Evolutionary conservation across 2,113 vertebrate genomes (phyloP), one percentile per base, ranked within the genome.

Genomic region (Alligator sinensis): DNA sequence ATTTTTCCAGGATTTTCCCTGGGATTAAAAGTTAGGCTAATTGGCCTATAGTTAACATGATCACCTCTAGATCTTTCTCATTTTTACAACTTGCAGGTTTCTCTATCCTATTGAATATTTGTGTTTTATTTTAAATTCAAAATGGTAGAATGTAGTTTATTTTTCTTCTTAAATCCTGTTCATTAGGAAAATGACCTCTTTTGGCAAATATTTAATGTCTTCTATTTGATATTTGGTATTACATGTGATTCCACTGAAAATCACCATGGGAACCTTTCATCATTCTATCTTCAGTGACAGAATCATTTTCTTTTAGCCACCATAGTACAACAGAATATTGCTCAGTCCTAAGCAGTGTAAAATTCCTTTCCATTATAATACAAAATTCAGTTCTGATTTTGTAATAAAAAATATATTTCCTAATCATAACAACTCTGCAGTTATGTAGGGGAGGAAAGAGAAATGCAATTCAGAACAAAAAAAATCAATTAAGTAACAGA

Each of bases 371-470:
- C 85, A 90, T 94, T 83, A 15, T 78, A 92, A 34, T 90, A 34
- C 8, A 91, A 94, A 90, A 82, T 87, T 87, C 68, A 94, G 82
- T 38, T 77, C 12, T 77, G 77, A 90, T 70, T 93, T 94, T 63
- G 74, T 83, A 91, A 79, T 47, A 91, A 83, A 85, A 60, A 5
- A 15, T 63, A 81, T 54, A 68, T 91, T 74, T 89, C 84, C 68
- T 86, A 30, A 79, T 86, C 87, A 9, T 77, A 91, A 66, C 72
- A 87, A 58, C 8, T 76, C 54, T 28, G 4, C 25, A 19, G 22
- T 82, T 60, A 22, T 58, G 4, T 9, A 60, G 47, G 63, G 88
- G 3, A 81, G 5, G 86, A 91, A 61, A 25, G 70, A 88, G 7
- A 86, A 83, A 66, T 76, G 9, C 9, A 19, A 9, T 61, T 30